A percentile compares a stretch with the other conserved stretches of the same genome.
Conservation (phyloP, 1,140 invertebrate species). For the Triops cancriformis region DNA sequence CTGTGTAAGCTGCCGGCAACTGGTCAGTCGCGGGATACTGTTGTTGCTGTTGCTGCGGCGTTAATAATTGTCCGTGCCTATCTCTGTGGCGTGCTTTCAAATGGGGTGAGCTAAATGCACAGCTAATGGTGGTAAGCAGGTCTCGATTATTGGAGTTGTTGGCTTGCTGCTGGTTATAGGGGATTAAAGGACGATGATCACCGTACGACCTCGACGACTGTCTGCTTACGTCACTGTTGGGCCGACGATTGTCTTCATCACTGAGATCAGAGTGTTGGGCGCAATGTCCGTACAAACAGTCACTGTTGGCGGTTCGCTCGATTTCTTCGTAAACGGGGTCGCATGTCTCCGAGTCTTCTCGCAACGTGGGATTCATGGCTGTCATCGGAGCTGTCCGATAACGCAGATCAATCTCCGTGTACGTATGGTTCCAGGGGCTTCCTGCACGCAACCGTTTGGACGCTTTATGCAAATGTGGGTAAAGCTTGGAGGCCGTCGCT, state of each 20-base stretch:
- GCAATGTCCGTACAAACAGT: constrained; percentile 15
- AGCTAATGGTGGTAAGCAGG: constrained; percentile 30
- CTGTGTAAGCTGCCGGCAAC: constrained; percentile 24
- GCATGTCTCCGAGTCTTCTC: constrained; percentile 34
- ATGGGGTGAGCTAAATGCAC: constrained; percentile 28
- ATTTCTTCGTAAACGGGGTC: constrained; percentile 76
- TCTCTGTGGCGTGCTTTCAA: constrained; percentile 27
- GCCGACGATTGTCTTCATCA: constrained; percentile 65
- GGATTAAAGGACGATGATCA: constrained; percentile 65
- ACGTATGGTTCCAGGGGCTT: constrained; percentile 54
- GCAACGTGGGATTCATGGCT: constrained; percentile 21
- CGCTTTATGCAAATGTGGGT: constrained; percentile 32
- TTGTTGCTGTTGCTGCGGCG: neutral
- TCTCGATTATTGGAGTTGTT: constrained; percentile 41
- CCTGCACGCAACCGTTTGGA: constrained; percentile 36
- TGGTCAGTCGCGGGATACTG: constrained; percentile 6
- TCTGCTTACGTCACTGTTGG: constrained; percentile 58
- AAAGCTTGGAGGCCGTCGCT: constrained; percentile 28
- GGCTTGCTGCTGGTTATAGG: constrained; percentile 46
- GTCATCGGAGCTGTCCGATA: constrained; percentile 29
- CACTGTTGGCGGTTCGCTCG: constrained; percentile 47
- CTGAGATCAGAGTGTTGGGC: constrained; percentile 63
- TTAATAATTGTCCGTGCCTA: neutral
- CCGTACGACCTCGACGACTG: constrained; percentile 69
- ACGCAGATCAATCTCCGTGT: constrained; percentile 52